Evolutionary conservation across 2,888 invertebrate genomes (phyloP), one percentile per base, ranked within the genome.

Genomic region (Metellina segmentata): DNA sequence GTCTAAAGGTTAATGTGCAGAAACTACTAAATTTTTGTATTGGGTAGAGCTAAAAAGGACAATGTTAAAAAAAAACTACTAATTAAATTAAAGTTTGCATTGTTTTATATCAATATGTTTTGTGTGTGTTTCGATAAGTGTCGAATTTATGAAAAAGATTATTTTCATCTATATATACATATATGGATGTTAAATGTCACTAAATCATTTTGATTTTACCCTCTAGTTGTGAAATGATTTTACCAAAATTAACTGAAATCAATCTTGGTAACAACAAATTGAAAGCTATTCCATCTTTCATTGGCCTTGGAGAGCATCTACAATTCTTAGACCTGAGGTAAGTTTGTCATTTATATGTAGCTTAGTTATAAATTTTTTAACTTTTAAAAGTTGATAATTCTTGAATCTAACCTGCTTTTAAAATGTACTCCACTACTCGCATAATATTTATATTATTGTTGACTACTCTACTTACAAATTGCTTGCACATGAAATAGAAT

Each of bases 271-370:
- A 96, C 86, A 98, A 98, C 95, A 95, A 95, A 93, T 94, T 98
- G 69, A 95, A 95, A 48, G 94, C 94, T 51, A 94, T 98, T 51
- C 97, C 97, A 13, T 94, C 96, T 0, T 96, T 97, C 79, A 96
- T 96, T 89, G 94, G 95, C 77, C 94, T 95, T 92, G 97, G 97
- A 94, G 95, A 94, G 8, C 96, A 96, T 93, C 95, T 98, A 72
- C 96, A 96, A 93, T 96, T 96, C 94, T 94, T 98, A 16, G 97
- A 98, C 95, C 94, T 98, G 82, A 97, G 97, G 93, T 97, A 96
- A 72, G 20, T 77, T 19, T 0, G 48, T 8, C 13, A 74, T 4
- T 4, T 19, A 13, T 20, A n/a, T 34, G 34, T 34, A 34, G 34
- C 1, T 34, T 34, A 34, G 34, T 34, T 34, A 34, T 34, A 34